These are phyloP conservation scores for Drosophila cardini DNA, from an alignment of 1,140 invertebrate genomes.

Conservation along the genomic window DNA sequence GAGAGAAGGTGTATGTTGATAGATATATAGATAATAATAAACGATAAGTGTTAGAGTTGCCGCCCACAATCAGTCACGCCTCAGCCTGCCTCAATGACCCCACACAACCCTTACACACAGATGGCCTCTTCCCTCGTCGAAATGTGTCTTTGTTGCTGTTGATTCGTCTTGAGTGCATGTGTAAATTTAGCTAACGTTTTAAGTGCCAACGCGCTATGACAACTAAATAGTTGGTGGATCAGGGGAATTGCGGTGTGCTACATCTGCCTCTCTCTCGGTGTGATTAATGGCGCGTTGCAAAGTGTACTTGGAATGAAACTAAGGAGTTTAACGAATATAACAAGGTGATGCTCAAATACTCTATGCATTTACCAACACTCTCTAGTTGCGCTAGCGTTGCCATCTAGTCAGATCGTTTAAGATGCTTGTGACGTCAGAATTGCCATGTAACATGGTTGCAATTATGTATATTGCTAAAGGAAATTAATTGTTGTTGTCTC, in stretches of 20 bases:
- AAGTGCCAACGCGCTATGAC: slow-evolving; percentile 76
- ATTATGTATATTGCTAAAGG: too few species aligned
- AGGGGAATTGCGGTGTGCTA: not conserved
- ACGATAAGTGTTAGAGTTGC: slow-evolving; percentile 80
- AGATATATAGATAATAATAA: slow-evolving; percentile 75
- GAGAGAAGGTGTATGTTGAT: slow-evolving; percentile 15
- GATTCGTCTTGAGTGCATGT: slow-evolving; percentile 73
- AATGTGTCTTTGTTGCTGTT: slow-evolving; percentile 50
- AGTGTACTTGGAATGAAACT: slow-evolving; percentile 23
- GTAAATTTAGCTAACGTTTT: slow-evolving; percentile 80
- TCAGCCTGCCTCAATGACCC: not conserved
- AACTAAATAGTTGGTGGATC: slow-evolving; percentile 50
- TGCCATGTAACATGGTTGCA: too few species aligned
- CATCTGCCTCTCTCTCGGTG: slow-evolving; percentile 18
- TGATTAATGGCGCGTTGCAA: slow-evolving; percentile 67
- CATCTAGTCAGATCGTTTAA: not conserved
- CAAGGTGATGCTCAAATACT: slow-evolving; percentile 8
- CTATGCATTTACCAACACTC: not conserved
- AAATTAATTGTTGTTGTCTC: too few species aligned
- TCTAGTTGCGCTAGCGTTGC: not conserved
- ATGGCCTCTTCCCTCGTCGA: slow-evolving; percentile 29
- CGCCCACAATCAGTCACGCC: slow-evolving; percentile 64
- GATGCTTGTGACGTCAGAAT: too few species aligned
- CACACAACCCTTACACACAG: slow-evolving; percentile 1
- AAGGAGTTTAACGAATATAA: not conserved